Evolutionary conservation across 2,113 vertebrate species (phyloP).

Genomic region (Odontesthes bonariensis): DNA sequence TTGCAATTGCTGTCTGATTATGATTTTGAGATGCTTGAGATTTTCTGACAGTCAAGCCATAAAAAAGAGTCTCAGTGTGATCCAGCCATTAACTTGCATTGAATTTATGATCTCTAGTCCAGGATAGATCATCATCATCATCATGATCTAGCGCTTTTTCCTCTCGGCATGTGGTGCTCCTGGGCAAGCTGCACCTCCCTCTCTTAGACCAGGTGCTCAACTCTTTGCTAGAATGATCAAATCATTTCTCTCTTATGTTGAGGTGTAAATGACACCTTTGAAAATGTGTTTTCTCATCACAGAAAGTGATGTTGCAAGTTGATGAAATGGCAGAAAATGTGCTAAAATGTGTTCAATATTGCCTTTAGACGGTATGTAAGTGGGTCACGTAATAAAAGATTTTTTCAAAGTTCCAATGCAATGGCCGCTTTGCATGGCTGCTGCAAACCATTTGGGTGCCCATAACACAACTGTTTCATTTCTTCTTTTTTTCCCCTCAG

Average conservation of each 20-base stretch:
- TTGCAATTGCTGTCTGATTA: neutral
- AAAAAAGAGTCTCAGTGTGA: neutral
- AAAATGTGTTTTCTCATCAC: neutral
- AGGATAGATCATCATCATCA: neutral
- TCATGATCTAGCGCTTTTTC: neutral
- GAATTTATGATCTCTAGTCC: neutral
- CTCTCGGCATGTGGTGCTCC: neutral
- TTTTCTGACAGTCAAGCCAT: neutral
- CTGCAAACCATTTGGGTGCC: no score
- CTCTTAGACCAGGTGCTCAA: neutral
- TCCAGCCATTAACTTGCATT: neutral
- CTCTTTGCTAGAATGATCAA: neutral
- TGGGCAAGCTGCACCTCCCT: neutral
- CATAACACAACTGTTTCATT: neutral
- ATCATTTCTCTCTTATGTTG: neutral
- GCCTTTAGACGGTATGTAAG: neutral
- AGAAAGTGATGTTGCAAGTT: neutral
- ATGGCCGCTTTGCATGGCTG: no score
- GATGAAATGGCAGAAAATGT: neutral
- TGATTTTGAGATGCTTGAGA: neutral
- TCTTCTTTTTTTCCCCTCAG: neutral
- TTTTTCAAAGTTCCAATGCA: neutral
- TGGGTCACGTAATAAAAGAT: neutral
- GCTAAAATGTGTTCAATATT: neutral
- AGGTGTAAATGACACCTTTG: neutral